Evolutionary conservation across 1,140 invertebrate genomes (phyloP), one percentile per base, ranked within the genome.

Genomic region (Maniola jurtina): DNA sequence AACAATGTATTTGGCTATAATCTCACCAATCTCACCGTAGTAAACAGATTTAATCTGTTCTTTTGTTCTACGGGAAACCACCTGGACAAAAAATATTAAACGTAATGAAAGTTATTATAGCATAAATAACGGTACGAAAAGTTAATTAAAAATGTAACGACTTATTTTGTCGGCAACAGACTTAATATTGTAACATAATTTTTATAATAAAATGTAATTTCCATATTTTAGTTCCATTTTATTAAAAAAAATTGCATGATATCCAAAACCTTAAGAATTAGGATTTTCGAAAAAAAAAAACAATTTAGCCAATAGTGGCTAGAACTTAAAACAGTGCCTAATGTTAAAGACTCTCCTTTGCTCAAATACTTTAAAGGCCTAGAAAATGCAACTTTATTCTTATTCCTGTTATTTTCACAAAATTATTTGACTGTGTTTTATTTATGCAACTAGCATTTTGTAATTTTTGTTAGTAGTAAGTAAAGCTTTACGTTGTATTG

Each of bases 121-220:
- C 50, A 15, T 40, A 58, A 58, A 45, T 66, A 61, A 66, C 48
- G 64, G 57, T 14, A 66, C 64, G 48, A 35, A 66, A 58, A 66
- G 36, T 66, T 66, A 66, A 66, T 66, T 66, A 66, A 66, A 66
- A 55, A 61, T 25, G 64, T 16, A 60, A 66, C 48, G 64, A 60
- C 58, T 33, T 60, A 52, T 55, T 66, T 66, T 38, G 36, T 13
- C 42, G 54, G 16, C 57, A 66, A 61, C 48, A 40, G 15, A 55
- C 56, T 63, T 36, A 54, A 54, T 15, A n/a, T 63, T 16, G 25
- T 35, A 14, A 55, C 52, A 55, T n/a, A 42, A 40, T 40, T 55
- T 63, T 54, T 55, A 34, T 25, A 34, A 55, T 55, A 34, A 55
- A 55, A 34, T 13, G 10, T 34, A 11, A 10, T 55, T 55, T 34